phyloP scores from a whole-genome alignment of 2,797 vertebrate species.

The Melanotaenia trifasciata region DNA sequence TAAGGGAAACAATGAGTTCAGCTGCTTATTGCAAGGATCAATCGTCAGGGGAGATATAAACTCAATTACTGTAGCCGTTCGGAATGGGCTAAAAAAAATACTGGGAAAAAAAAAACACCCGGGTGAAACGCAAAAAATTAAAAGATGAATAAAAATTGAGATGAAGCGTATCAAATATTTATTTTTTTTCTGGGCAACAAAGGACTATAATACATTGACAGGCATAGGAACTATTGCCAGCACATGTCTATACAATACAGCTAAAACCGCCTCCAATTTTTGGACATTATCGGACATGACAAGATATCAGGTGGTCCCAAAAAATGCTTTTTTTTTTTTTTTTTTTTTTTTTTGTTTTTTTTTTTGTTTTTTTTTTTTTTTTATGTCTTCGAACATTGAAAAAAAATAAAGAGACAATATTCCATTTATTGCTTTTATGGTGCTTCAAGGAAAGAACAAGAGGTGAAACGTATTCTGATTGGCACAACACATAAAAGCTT shows the following conservation, averaged over 20 bases:
- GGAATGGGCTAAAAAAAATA: conserved; percentile 85
- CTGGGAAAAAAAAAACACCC: conserved; percentile 89
- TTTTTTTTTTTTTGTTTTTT: conserved; percentile 60
- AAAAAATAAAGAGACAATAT: conserved; percentile 88
- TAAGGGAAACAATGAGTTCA: conserved; percentile 99
- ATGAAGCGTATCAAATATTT: conserved; percentile 99
- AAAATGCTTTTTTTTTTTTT: conserved; percentile 80
- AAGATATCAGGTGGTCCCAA: conserved; percentile 93
- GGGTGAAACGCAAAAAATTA: conserved; percentile 85
- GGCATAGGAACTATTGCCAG: conserved; percentile 97
- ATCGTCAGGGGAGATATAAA: conserved; percentile 98
- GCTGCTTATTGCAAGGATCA: conserved; percentile 98
- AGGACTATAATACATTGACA: conserved; percentile 99
- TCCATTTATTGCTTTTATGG: conserved; percentile 97
- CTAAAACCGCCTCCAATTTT: conserved; percentile 94
- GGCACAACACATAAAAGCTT: conserved; percentile 90
- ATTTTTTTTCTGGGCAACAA: conserved; percentile 99
- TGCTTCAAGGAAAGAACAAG: conserved; percentile 89
- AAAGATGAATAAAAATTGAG: conserved; percentile 89
- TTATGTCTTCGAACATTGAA: conserved; percentile 84
- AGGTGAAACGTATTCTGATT: conserved; percentile 89
- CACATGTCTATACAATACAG: conserved; percentile 98
- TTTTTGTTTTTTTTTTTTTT: too few relatives aligned
- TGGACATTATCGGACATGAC: conserved; percentile 92
- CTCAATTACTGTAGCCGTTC: conserved; percentile 98